A percentile compares a stretch with the other conserved stretches of the same genome.
These are phyloP conservation scores for Pteruthius melanotis DNA, from an alignment of 2,113 vertebrate species.

Conservation along the genomic window DNA sequence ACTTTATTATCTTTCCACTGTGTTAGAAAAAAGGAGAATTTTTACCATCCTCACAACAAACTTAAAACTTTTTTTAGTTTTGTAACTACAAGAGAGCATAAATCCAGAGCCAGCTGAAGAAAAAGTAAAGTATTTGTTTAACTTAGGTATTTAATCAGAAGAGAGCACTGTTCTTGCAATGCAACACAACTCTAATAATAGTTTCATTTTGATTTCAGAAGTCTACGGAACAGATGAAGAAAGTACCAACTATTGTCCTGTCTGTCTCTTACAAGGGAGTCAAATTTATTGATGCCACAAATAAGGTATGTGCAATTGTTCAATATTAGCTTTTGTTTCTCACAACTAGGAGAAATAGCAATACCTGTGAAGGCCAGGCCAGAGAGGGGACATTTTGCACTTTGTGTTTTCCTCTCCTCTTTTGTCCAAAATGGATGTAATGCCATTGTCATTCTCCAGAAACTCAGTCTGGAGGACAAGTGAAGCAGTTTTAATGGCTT, in stretches of 20 bases:
- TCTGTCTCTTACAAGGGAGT: constrained; percentile 99
- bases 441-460: neutral
- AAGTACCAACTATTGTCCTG: constrained; percentile 95
- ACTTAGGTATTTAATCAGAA: constrained; percentile 7
- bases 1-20: neutral
- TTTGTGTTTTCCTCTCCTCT: neutral
- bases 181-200: constrained; percentile 35
- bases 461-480: neutral
- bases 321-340: neutral
- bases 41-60: neutral
- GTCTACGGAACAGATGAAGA: constrained; percentile 99
- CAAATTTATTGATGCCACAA: constrained; percentile 98
- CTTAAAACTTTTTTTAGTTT: neutral
- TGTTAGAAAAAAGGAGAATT: neutral
- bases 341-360: neutral
- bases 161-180: neutral
- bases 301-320: constrained; percentile 82
- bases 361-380: neutral
- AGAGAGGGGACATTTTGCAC: neutral
- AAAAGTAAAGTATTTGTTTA: constrained; percentile 19
- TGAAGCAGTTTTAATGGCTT: neutral
- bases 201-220: constrained; percentile 82
- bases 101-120: neutral
- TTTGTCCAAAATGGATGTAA: neutral
- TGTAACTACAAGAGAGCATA: neutral